A percentile compares a stretch with the other conserved stretches of the same genome.
phyloP scores from a whole-genome alignment of 2,888 invertebrate genomes.

The Netelia inedita region DNA sequence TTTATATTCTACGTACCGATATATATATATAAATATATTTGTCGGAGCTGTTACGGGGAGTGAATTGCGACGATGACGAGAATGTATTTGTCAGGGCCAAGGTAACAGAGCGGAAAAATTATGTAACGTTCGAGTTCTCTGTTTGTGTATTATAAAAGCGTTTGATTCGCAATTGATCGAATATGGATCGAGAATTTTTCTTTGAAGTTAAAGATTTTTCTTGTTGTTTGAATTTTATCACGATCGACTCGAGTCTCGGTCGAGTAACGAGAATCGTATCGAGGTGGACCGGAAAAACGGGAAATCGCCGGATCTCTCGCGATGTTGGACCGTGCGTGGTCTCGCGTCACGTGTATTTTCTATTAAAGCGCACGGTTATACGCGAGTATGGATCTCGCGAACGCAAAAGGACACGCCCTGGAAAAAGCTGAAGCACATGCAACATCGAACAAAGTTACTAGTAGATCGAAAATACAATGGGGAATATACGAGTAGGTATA shows the following conservation, averaged over 20 bases:
- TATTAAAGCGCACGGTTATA: not conserved
- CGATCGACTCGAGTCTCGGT: conserved; percentile 26
- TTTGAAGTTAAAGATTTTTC: not conserved
- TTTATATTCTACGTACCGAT: not conserved
- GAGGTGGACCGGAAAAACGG: conserved; percentile 48
- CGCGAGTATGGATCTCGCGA: not conserved
- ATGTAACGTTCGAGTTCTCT: conserved; percentile 29
- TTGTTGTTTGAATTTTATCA: not conserved
- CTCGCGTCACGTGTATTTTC: conserved; percentile 38
- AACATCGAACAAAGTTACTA: conserved; percentile 41
- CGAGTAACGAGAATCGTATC: conserved; percentile 33
- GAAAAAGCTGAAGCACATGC: conserved; percentile 51
- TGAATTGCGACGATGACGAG: conserved; percentile 40
- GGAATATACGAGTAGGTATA: conserved; percentile 22
- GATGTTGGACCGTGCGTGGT: conserved; percentile 34
- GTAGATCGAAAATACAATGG: conserved; percentile 8
- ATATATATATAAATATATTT: not conserved
- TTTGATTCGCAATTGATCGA: conserved; percentile 14
- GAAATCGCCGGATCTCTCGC: conserved; percentile 33
- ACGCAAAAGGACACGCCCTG: conserved; percentile 35
- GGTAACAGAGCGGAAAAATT: conserved; percentile 49
- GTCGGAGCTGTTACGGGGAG: conserved; percentile 12
- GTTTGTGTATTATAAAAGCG: conserved; percentile 8
- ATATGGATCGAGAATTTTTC: not conserved
- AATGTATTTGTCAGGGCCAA: conserved; percentile 63